Evolutionary conservation across 2,797 vertebrate species (phyloP).

Genomic region (Picus viridis): DNA sequence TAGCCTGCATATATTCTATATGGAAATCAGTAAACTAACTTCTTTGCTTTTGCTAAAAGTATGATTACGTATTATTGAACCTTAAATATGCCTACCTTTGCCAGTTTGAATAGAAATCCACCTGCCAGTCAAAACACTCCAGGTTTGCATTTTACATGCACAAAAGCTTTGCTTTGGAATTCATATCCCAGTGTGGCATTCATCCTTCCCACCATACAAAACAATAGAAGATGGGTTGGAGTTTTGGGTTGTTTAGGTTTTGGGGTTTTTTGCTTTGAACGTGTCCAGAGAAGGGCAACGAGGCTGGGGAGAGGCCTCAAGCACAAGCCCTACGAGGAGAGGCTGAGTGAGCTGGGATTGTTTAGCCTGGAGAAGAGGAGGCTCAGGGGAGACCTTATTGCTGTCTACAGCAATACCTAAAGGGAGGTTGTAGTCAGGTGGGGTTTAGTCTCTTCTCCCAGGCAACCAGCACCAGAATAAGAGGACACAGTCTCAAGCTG

Average conservation of each 20-base stretch:
- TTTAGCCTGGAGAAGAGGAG: no score
- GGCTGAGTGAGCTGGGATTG: no score
- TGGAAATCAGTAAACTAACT: slow-evolving; percentile 45
- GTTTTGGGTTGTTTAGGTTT: background rate
- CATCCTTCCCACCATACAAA: background rate
- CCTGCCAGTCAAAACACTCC: background rate
- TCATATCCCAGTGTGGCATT: background rate
- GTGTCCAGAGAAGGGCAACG: no score
- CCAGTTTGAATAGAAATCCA: background rate
- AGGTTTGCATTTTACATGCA: background rate
- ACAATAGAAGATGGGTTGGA: background rate
- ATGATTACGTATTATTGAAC: slow-evolving; percentile 2
- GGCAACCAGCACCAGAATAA: no score
- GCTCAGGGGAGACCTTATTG: no score
- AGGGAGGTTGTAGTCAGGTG: no score
- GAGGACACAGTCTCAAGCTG: no score
- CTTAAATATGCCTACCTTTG: slow-evolving; percentile 29
- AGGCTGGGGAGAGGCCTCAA: no score
- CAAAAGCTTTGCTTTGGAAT: background rate
- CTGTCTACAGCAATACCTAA: no score
- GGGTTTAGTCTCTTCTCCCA: no score
- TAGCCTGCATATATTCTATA: slow-evolving; percentile 45
- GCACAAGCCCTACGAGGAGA: no score
- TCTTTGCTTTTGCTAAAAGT: slow-evolving; percentile 56
- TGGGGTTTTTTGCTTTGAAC: background rate